phyloP scores from a whole-genome alignment of 2,113 vertebrate genomes.

The Willisornis vidua region DNA sequence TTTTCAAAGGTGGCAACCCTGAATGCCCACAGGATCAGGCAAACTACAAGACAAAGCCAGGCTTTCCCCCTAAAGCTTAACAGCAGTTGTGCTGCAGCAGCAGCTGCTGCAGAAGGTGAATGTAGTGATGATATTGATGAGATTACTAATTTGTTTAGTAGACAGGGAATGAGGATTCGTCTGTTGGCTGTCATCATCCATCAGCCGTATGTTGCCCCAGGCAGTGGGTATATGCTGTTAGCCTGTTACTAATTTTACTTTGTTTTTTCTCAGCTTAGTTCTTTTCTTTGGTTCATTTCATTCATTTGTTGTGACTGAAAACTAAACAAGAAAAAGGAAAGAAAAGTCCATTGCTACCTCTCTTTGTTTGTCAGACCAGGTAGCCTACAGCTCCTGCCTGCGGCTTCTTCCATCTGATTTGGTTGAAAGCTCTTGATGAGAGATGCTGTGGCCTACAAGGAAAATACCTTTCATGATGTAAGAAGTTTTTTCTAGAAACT shows the following conservation, averaged over 20 bases:
- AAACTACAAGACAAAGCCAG: not conserved
- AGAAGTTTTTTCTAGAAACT: not conserved
- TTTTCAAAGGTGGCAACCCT: not conserved
- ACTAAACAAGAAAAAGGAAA: not conserved
- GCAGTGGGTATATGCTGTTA: conserved; percentile 71
- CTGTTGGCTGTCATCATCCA: conserved; percentile 78
- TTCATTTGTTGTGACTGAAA: conserved; percentile 70
- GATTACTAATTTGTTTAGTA: conserved; percentile 77
- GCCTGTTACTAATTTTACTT: conserved; percentile 76
- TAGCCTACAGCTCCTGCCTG: conserved; percentile 24
- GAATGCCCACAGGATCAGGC: not conserved
- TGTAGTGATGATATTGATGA: conserved; percentile 71
- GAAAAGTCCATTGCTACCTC: not conserved
- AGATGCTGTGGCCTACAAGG: not conserved
- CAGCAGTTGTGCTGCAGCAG: conserved; percentile 51
- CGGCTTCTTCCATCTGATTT: not conserved
- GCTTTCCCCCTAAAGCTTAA: conserved; percentile 41
- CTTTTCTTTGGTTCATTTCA: conserved; percentile 65
- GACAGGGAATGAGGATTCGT: conserved; percentile 70
- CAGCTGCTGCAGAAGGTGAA: conserved; percentile 74
- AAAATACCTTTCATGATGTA: not conserved
- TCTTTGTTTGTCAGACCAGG: conserved; percentile 27
- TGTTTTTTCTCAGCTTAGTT: conserved; percentile 68
- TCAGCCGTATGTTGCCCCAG: conserved; percentile 75
- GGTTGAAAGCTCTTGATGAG: not conserved